Conservation (phyloP, 1,140 invertebrate species). For the Zelostemma sp. region DNA sequence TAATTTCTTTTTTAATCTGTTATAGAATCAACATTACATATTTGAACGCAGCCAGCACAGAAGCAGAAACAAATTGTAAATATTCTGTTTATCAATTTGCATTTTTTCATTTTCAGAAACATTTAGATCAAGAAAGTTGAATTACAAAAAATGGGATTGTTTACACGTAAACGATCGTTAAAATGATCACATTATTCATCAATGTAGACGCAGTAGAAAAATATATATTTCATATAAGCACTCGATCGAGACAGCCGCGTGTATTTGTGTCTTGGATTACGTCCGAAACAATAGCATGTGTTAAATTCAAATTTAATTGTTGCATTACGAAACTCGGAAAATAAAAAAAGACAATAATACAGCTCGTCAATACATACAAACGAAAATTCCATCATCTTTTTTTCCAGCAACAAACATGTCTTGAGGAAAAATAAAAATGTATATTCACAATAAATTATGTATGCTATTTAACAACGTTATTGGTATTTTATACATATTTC, state of each 20-base stretch:
- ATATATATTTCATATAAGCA: constrained; percentile 66
- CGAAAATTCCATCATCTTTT: too few species aligned
- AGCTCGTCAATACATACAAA: background rate
- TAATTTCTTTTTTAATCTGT: too few species aligned
- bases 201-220: constrained; percentile 68
- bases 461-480: background rate
- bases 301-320: background rate
- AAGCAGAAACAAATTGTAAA: too few species aligned
- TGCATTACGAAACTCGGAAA: background rate
- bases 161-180: constrained; percentile 34
- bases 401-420: background rate
- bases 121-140: too few species aligned
- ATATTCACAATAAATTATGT: background rate
- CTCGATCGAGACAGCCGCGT: background rate
- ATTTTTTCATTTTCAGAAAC: too few species aligned
- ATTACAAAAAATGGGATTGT: too few species aligned
- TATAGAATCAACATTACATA: too few species aligned
- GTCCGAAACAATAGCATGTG: background rate
- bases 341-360: background rate
- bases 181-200: constrained; percentile 50
- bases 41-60: too few species aligned
- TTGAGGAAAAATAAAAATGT: background rate
- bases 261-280: background rate
- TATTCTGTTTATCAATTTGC: too few species aligned
- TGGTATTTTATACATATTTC: background rate